Evolutionary conservation across 1,140 invertebrate species (phyloP).

Genomic region (Polypedilum vanderplanki): DNA sequence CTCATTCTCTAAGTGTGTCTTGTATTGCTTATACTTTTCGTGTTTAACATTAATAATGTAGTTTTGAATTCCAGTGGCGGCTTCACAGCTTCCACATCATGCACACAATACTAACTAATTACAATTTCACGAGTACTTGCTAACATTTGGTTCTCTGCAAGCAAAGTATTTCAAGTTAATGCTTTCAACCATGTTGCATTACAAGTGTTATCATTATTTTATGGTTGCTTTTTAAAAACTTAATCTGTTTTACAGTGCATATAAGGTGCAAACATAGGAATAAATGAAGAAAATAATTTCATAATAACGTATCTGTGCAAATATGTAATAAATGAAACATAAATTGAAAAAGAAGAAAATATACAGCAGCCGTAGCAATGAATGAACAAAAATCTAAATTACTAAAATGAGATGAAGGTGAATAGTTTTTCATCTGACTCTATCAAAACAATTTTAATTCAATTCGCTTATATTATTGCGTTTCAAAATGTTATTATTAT

Average conservation of each 20-base stretch:
- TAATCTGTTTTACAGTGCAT: neutral
- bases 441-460: slow-evolving; percentile 28
- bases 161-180: neutral
- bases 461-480: neutral
- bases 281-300: neutral
- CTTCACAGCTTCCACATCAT: neutral
- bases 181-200: neutral
- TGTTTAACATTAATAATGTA: slow-evolving; percentile 19
- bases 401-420: neutral
- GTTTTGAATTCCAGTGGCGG: slow-evolving; percentile 7
- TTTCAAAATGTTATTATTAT: neutral
- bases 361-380: neutral
- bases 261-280: slow-evolving; percentile 9
- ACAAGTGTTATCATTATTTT: neutral
- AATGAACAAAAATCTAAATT: neutral
- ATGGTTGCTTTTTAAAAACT: neutral
- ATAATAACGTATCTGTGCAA: neutral
- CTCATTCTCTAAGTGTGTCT: neutral
- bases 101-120: neutral
- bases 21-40: neutral
- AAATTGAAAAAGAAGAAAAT: neutral
- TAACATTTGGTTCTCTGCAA: neutral
- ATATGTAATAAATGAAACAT: neutral
- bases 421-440: neutral
- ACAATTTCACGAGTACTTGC: slow-evolving; percentile 11